Base-by-base conservation (phyloP, 2,113 vertebrate species). In the Megaceryle torquata region DNA sequence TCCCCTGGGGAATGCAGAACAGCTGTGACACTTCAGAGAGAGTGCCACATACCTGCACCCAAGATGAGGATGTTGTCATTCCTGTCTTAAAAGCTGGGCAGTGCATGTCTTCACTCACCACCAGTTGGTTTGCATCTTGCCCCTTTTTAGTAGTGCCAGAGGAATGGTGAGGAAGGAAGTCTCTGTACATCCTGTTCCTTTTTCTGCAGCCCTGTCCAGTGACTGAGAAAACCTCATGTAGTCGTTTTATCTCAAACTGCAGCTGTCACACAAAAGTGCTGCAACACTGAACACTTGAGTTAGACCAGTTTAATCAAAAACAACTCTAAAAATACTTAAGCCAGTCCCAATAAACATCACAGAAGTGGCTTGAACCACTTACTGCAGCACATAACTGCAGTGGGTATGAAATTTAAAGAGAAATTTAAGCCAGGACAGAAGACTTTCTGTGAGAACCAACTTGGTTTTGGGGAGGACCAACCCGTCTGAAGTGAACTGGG, bases 131-230 rank as follows among this genome's bases (percentile, higher is more conserved):
- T 71, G 61, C 46, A 39, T 88, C 80, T 88, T 93, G 69, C 44
- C 78, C 74, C 88, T 93, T 95, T 91, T 75, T 88, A 94, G 92
- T 85, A 79, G 25, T 95, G 93, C 88, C 94, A 91, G 84, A 92
- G 93, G 91, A 96, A 95, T 95, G 96, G 44, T 57, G 92, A 95
- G 95, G 91, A 97, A 97, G 96, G 93, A 96, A 96, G 88, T 94
- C n/a, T 82, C 61, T 53, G 88, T 44, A 83, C 89, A 91, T 92
- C 95, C 88, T 94, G 88, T 96, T 96, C 90, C 92, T 91, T 75
- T 93, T 86, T 35, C 83, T 67, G 33, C 48, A 50, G 41, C 44
- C 67, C 51, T 29, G 37, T 35, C 35, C 41, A 70, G 33, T 76
- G 50, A 29, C 77, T 59, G 65, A 35, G 64, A 69, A 91, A 89